Evolutionary conservation across 2,888 invertebrate species (phyloP).

Genomic region (Cylindroiulus punctatus): DNA sequence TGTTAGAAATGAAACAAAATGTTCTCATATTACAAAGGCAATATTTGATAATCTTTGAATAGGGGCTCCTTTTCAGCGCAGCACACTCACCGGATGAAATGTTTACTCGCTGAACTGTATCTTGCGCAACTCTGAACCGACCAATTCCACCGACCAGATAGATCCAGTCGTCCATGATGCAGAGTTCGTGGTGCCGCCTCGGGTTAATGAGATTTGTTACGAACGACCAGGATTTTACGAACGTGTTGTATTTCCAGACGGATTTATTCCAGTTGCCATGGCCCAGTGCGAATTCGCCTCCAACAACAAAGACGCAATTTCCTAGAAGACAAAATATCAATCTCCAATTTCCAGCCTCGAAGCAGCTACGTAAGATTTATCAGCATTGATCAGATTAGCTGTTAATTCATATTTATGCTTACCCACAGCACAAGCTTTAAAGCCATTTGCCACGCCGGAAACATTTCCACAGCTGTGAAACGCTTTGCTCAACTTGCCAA

Average conservation of each 20-base stretch:
- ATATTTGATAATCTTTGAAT: too few relatives aligned
- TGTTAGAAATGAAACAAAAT: constrained; percentile 55
- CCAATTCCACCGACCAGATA: constrained; percentile 63
- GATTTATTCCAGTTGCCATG: constrained; percentile 62
- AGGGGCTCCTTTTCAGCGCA: not conserved
- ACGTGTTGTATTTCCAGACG: constrained; percentile 62
- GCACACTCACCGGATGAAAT: constrained; percentile 59
- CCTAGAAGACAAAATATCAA: constrained; percentile 59
- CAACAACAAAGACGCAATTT: constrained; percentile 62
- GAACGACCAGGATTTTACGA: constrained; percentile 61
- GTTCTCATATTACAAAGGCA: too few relatives aligned
- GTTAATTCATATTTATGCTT: constrained; percentile 56
- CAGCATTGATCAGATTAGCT: constrained; percentile 53
- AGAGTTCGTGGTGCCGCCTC: constrained; percentile 62
- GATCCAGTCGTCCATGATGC: constrained; percentile 61
- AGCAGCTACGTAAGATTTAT: constrained; percentile 46
- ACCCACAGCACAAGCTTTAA: constrained; percentile 56
- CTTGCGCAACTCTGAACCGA: constrained; percentile 61
- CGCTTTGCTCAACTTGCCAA: constrained; percentile 53
- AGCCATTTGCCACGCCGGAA: constrained; percentile 53
- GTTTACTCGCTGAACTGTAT: constrained; percentile 61
- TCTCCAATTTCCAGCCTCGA: constrained; percentile 45
- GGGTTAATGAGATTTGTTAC: constrained; percentile 61
- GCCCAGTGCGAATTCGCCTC: constrained; percentile 63
- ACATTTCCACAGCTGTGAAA: not conserved